A percentile compares a stretch with the other conserved stretches of the same genome.
Conservation (phyloP, 2,113 vertebrate species). For the Cnemophilus loriae region DNA sequence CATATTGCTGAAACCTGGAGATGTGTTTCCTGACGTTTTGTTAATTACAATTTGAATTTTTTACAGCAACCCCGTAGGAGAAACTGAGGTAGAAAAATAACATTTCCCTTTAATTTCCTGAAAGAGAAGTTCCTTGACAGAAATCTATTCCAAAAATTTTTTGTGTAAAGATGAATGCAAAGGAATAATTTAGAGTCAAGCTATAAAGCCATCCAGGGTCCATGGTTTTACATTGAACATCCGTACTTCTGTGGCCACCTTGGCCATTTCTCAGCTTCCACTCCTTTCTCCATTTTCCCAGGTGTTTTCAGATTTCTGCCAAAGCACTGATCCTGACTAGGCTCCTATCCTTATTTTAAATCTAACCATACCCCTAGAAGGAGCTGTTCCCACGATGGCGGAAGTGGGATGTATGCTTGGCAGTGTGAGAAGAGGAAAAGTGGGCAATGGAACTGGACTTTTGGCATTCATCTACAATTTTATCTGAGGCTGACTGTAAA, state of each 20-base stretch:
- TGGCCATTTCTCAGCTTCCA: neutral
- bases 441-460: neutral
- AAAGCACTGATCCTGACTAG: neutral
- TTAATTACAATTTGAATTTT: neutral
- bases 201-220: neutral
- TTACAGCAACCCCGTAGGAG: neutral
- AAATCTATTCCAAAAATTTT: neutral
- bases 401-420: neutral
- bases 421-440: neutral
- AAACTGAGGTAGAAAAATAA: neutral
- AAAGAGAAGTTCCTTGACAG: neutral
- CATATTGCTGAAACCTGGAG: neutral
- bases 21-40: neutral
- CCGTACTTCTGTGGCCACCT: neutral
- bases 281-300: neutral
- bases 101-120: neutral
- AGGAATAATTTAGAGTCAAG: neutral
- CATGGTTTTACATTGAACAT: neutral
- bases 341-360: neutral
- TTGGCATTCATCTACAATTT: neutral
- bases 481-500: neutral
- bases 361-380: neutral
- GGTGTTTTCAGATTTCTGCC: neutral
- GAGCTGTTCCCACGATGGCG: neutral
- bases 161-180: neutral